Percentiles rank a stretch among this genome's conserved stretches.
Conservation (phyloP, 2,113 vertebrate genomes). For the Ellobius talpinus region DNA sequence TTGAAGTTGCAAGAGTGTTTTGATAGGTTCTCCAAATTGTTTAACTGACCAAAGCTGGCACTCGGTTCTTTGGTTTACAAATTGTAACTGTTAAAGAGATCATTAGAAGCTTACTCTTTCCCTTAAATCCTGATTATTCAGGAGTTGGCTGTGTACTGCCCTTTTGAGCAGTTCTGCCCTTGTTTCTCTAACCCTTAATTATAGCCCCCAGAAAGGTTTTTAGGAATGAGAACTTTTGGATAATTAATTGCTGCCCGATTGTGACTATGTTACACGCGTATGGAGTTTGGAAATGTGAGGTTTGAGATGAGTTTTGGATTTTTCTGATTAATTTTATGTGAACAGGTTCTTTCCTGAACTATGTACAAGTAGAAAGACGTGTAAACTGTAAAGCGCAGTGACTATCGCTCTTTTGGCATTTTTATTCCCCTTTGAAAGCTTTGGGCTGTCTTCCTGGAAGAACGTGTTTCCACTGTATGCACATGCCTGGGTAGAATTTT, state of each 20-base stretch:
- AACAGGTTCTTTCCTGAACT: conserved; percentile 51
- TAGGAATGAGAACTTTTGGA: not conserved
- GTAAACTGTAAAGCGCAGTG: conserved; percentile 24
- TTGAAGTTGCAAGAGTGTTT: not conserved
- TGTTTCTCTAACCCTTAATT: conserved; percentile 28
- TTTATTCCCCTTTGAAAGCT: not conserved
- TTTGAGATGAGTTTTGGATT: conserved; percentile 27
- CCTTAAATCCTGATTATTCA: not conserved
- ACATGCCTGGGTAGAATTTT: not conserved
- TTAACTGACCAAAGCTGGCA: conserved; percentile 33
- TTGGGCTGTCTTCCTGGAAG: conserved; percentile 1
- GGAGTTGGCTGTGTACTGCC: not conserved
- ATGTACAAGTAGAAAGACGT: conserved; percentile 39
- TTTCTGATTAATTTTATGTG: conserved; percentile 9
- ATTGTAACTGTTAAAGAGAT: not conserved
- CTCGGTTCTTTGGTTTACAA: not conserved
- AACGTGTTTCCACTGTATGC: not conserved
- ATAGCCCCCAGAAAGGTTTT: conserved; percentile 10
- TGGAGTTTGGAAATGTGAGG: not conserved
- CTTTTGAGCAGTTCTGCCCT: not conserved
- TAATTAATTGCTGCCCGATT: conserved; percentile 1
- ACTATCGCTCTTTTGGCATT: not conserved
- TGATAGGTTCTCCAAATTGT: not conserved
- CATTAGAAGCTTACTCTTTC: not conserved
- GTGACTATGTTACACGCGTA: not conserved